A percentile compares a stretch with the other conserved stretches of the same genome.
Conservation (phyloP, 2,888 invertebrate species). For the Eupithecia dodoneata region DNA sequence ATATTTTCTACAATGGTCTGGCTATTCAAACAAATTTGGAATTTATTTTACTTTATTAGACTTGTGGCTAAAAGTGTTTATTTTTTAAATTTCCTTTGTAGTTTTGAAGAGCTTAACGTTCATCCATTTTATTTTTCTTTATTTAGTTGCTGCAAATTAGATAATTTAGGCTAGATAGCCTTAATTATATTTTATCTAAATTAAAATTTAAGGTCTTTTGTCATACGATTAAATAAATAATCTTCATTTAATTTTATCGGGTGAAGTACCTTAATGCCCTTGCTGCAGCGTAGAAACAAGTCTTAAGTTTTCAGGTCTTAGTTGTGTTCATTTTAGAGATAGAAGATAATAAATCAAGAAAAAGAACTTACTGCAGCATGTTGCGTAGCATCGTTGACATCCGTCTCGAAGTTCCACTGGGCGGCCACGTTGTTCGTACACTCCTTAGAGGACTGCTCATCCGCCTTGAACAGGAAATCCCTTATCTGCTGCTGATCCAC, state of each 20-base stretch:
- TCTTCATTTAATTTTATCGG: neutral
- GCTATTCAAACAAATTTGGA: too few relatives aligned
- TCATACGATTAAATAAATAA: neutral
- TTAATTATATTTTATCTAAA: neutral
- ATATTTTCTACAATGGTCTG: neutral
- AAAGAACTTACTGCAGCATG: constrained; percentile 90
- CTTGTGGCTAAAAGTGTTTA: neutral
- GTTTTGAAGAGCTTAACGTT: neutral
- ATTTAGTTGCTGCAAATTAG: neutral
- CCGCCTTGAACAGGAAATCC: constrained; percentile 87
- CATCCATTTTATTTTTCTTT: neutral
- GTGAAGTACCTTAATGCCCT: neutral
- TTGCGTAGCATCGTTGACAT: constrained; percentile 92
- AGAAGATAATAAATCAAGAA: neutral
- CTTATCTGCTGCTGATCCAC: constrained; percentile 78
- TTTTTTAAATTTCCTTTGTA: neutral
- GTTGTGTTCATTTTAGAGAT: neutral
- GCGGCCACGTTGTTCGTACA: constrained; percentile 94
- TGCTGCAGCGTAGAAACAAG: neutral
- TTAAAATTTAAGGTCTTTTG: too few relatives aligned
- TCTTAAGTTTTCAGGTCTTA: neutral
- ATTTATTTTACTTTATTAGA: neutral
- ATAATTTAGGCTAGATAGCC: neutral
- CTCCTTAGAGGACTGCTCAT: constrained; percentile 90
- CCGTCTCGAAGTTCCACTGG: constrained; percentile 95